Conservation (phyloP, 2,113 vertebrate species). For the Tragelaphus scriptus region DNA sequence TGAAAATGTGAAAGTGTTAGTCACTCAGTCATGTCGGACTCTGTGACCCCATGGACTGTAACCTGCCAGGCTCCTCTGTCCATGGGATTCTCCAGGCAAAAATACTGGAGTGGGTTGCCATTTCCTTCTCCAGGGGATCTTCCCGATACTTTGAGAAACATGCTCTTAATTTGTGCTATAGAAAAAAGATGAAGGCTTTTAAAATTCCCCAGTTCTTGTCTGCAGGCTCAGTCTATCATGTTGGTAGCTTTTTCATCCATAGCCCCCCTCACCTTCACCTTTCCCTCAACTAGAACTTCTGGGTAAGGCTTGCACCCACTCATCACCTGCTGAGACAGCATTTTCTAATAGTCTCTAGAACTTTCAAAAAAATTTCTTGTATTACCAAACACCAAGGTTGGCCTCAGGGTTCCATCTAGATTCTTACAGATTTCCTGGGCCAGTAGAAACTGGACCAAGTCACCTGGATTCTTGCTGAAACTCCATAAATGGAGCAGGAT, state of each 20-base stretch:
- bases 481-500: not conserved
- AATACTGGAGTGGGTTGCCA: not conserved
- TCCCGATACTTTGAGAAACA: not conserved
- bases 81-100: not conserved
- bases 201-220: not conserved
- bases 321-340: not conserved
- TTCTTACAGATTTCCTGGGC: not conserved
- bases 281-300: not conserved
- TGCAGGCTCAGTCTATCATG: not conserved
- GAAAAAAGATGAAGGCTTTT: not conserved
- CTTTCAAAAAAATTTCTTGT: not conserved
- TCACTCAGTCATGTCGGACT: not conserved
- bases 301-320: not conserved
- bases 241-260: not conserved
- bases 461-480: not conserved
- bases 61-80: not conserved
- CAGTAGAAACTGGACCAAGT: not conserved
- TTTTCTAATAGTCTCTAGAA: not conserved
- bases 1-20: not conserved
- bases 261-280: not conserved
- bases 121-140: not conserved
- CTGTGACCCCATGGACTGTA: not conserved
- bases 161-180: not conserved
- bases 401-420: not conserved
- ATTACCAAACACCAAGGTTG: not conserved